phyloP scores from a whole-genome alignment of 2,797 vertebrate species.

The Spondyliosoma cantharus region DNA sequence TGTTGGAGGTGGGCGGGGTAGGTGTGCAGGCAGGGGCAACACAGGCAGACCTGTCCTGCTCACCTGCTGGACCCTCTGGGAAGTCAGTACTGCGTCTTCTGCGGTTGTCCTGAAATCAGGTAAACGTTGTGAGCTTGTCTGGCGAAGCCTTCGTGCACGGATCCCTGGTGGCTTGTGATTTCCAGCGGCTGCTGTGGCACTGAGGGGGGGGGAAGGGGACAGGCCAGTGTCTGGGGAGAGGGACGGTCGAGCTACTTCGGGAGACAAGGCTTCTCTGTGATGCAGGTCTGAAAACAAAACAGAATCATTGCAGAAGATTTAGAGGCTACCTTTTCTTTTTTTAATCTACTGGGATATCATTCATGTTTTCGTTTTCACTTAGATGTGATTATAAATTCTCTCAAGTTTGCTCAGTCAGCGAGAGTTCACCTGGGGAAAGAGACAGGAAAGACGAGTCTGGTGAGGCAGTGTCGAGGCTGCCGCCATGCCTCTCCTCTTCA shows the following conservation, averaged over 20 bases:
- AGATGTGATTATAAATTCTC: background rate
- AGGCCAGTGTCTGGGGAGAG: slow-evolving; percentile 76
- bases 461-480: slow-evolving; percentile 59
- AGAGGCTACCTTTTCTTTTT: background rate
- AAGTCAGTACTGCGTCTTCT: slow-evolving; percentile 26
- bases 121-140: slow-evolving; percentile 44
- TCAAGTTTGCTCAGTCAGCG: background rate
- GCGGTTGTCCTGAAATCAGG: slow-evolving; percentile 29
- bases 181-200: slow-evolving; percentile 33
- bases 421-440: slow-evolving; percentile 73
- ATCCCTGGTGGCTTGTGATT: slow-evolving; percentile 55
- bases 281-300: slow-evolving; percentile 60
- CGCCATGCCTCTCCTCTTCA: slow-evolving; percentile 52
- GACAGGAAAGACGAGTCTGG: slow-evolving; percentile 77
- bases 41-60: slow-evolving; percentile 19
- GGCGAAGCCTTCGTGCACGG: slow-evolving; percentile 71
- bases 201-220: slow-evolving; percentile 78
- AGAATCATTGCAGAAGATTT: slow-evolving; percentile 6
- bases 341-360: background rate
- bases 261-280: slow-evolving; percentile 41
- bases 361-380: background rate
- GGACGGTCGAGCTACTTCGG: slow-evolving; percentile 55
- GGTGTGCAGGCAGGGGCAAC: slow-evolving; percentile 15
- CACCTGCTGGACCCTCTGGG: slow-evolving; percentile 40
- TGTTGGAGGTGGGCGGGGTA: slow-evolving; percentile 59